A percentile compares a stretch with the other conserved stretches of the same genome.
Conservation (phyloP, 2,888 invertebrate species). For the Metalampra italica region DNA sequence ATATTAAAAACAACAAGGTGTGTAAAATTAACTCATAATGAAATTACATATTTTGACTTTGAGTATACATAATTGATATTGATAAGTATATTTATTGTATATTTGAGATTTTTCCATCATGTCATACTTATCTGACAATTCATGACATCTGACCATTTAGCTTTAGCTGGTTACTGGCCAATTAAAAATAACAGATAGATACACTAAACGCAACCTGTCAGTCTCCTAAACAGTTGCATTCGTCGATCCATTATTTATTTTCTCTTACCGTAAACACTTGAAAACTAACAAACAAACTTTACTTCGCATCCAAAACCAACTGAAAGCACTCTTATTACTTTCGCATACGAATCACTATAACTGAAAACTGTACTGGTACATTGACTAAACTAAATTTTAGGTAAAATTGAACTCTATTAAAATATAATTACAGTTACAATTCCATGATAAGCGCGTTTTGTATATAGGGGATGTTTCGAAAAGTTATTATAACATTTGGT, state of each 20-base stretch:
- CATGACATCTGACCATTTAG: no score
- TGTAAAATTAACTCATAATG: no score
- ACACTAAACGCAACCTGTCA: neutral
- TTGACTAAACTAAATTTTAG: neutral
- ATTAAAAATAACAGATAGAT: no score
- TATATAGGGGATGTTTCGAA: slow-evolving; percentile 4
- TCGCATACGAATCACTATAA: neutral
- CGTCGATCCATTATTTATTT: slow-evolving; percentile 31
- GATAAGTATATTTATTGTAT: no score
- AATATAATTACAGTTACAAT: neutral
- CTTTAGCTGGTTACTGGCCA: no score
- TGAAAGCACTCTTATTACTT: slow-evolving; percentile 8
- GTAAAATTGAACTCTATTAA: neutral
- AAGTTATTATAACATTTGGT: slow-evolving; percentile 57
- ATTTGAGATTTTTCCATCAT: no score
- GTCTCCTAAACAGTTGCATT: slow-evolving; percentile 16
- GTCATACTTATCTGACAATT: no score
- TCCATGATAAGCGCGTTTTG: neutral
- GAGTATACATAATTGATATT: no score
- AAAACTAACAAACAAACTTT: slow-evolving; percentile 10
- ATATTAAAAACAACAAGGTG: no score
- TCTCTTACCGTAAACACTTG: slow-evolving; percentile 37
- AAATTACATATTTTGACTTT: no score
- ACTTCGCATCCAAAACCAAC: neutral
- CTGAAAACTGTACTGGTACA: neutral